These are phyloP conservation scores for Thalpophila matura DNA, from an alignment of 2,888 invertebrate genomes.

Conservation along the genomic window DNA sequence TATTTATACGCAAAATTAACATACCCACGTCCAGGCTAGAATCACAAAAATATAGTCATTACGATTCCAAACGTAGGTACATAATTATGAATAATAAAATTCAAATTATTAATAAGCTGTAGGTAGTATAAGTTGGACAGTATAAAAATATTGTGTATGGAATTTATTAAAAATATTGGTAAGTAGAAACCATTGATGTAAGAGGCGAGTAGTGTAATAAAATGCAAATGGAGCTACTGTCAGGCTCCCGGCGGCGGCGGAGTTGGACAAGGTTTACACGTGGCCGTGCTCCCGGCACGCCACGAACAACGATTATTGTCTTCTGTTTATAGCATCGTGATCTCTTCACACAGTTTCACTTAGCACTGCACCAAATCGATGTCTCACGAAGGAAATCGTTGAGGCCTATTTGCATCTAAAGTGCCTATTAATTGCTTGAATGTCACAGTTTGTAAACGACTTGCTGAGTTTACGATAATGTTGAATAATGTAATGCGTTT, in stretches of 20 bases:
- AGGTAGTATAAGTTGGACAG: neutral
- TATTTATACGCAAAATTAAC: constrained; percentile 13
- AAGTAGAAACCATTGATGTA: constrained; percentile 31
- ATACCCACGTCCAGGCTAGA: constrained; percentile 6
- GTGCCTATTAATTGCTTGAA: constrained; percentile 72
- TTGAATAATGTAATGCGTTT: constrained; percentile 43
- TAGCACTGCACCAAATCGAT: constrained; percentile 69
- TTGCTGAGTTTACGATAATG: constrained; percentile 56
- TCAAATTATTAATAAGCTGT: constrained; percentile 29
- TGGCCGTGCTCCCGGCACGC: constrained; percentile 67
- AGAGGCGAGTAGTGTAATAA: constrained; percentile 59
- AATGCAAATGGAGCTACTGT: constrained; percentile 68
- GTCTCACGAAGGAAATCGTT: constrained; percentile 72
- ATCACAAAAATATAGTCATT: constrained; percentile 34
- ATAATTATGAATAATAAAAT: constrained; percentile 22
- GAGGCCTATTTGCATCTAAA: constrained; percentile 77
- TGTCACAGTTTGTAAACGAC: constrained; percentile 59
- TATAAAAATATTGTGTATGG: constrained; percentile 6
- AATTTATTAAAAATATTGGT: constrained; percentile 18
- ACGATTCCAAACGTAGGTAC: constrained; percentile 17
- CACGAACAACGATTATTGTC: constrained; percentile 81
- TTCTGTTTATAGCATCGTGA: constrained; percentile 81
- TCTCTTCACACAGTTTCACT: constrained; percentile 75
- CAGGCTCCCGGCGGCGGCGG: constrained; percentile 68
- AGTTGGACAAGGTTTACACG: constrained; percentile 75